Percentiles rank a stretch among this genome's conserved stretches.
phyloP scores from a whole-genome alignment of 2,113 vertebrate species.

The Ageneiosus marmoratus region DNA sequence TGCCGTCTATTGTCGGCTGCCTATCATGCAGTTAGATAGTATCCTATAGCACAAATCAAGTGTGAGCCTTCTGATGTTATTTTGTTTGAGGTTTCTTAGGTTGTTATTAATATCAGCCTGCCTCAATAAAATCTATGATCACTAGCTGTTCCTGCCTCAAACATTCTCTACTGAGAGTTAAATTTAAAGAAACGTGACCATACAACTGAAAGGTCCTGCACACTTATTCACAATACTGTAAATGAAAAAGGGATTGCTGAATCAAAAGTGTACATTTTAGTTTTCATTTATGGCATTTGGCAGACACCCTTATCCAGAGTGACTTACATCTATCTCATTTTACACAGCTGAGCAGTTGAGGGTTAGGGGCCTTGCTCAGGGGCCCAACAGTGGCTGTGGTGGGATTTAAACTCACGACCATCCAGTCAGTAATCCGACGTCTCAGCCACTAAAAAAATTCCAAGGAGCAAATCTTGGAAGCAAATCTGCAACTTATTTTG shows the following conservation, averaged over 20 bases:
- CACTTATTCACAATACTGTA: too few species aligned
- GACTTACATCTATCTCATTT: too few species aligned
- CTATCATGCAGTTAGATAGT: background rate
- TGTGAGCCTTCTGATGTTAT: background rate
- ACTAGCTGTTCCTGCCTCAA: background rate
- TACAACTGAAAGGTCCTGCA: background rate
- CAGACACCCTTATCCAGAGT: too few species aligned
- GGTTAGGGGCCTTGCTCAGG: too few species aligned
- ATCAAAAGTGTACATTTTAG: too few species aligned
- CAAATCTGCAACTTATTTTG: background rate
- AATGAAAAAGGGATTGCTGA: background rate
- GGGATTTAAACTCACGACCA: too few species aligned
- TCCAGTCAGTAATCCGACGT: too few species aligned
- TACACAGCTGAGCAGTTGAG: too few species aligned
- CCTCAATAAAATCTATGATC: background rate
- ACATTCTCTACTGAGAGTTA: background rate
- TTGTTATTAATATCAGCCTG: background rate
- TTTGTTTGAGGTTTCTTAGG: background rate
- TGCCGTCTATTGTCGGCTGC: background rate
- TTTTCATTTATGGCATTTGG: too few species aligned
- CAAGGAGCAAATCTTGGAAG: background rate
- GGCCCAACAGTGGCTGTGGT: too few species aligned
- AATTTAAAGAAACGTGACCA: background rate
- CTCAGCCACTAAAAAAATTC: too few species aligned
- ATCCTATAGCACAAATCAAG: background rate